Percentiles rank a stretch among this genome's conserved stretches.
These are phyloP conservation scores for Elaphurus davidianus DNA, from an alignment of 2,113 vertebrate genomes.

Conservation along the genomic window DNA sequence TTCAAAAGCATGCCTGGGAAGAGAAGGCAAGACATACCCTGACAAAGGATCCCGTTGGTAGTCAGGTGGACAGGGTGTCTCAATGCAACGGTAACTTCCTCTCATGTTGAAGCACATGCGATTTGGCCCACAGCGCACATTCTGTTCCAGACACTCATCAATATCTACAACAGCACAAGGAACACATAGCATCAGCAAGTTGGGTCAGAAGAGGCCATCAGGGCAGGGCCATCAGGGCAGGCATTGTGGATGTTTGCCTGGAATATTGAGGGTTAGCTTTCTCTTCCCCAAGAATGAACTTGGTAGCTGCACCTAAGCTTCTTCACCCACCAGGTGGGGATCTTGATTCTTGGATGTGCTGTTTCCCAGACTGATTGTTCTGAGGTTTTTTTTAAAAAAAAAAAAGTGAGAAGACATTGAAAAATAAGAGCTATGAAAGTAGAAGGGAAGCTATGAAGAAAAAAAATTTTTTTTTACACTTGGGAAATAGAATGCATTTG, in stretches of 20 bases:
- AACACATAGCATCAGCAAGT: not conserved
- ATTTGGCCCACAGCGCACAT: constrained; percentile 91
- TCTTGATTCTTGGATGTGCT: not conserved
- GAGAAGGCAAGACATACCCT: constrained; percentile 84
- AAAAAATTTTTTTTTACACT: not conserved
- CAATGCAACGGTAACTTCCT: constrained; percentile 95
- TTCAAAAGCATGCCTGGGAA: not conserved
- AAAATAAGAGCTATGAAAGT: not conserved
- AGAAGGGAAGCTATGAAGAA: not conserved
- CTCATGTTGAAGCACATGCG: constrained; percentile 98
- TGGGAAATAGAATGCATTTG: not conserved
- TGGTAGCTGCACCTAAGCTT: not conserved
- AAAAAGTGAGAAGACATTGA: not conserved
- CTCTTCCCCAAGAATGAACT: not conserved
- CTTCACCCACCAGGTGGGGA: not conserved
- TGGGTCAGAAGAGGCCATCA: too few species aligned
- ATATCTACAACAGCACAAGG: constrained; percentile 83
- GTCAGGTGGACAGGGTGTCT: constrained; percentile 94
- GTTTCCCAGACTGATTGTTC: not conserved
- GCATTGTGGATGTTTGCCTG: accelerated
- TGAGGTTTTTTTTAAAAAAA: not conserved
- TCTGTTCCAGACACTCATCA: constrained; percentile 94
- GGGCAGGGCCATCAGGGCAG: not conserved
- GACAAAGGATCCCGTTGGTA: constrained; percentile 90
- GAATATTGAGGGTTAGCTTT: too few species aligned